Percentiles rank a stretch among this genome's conserved stretches.
These are phyloP conservation scores for Ivindomyrus marchei DNA, from an alignment of 2,113 vertebrate species.

Conservation along the genomic window DNA sequence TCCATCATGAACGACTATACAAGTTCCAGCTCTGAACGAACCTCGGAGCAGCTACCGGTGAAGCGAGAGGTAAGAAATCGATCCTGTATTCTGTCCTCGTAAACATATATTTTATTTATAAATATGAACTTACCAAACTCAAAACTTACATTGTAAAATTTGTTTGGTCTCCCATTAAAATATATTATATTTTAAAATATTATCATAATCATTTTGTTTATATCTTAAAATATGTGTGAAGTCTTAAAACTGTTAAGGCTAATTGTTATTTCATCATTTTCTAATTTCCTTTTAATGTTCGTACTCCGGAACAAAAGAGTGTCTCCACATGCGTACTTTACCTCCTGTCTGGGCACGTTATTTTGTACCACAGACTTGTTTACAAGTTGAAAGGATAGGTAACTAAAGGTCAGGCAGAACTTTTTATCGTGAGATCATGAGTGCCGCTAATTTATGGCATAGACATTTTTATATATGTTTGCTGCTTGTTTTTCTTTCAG, in stretches of 20 bases:
- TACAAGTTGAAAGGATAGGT: neutral
- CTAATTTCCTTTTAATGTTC: neutral
- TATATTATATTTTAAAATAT: neutral
- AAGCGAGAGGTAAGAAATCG: slow-evolving; percentile 68
- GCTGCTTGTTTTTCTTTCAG: slow-evolving; percentile 47
- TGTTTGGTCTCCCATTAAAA: neutral
- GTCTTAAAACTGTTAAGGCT: neutral
- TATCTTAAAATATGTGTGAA: neutral
- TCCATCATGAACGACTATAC: slow-evolving; percentile 61
- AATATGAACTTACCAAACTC: neutral
- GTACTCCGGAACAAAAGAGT: neutral
- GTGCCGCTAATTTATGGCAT: neutral
- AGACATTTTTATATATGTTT: neutral
- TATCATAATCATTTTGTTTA: neutral
- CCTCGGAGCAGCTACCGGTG: slow-evolving; percentile 41
- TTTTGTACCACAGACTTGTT: neutral
- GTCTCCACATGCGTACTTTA: neutral
- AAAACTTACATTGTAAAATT: neutral
- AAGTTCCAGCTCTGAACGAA: slow-evolving; percentile 62
- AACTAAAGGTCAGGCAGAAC: neutral
- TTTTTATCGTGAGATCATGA: neutral
- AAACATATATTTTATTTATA: neutral
- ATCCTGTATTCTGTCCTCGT: neutral
- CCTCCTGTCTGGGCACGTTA: neutral
- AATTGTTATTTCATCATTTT: neutral